Percentiles rank a stretch among this genome's conserved stretches.
phyloP scores from a whole-genome alignment of 2,113 vertebrate genomes.

The Tragulus kanchil region DNA sequence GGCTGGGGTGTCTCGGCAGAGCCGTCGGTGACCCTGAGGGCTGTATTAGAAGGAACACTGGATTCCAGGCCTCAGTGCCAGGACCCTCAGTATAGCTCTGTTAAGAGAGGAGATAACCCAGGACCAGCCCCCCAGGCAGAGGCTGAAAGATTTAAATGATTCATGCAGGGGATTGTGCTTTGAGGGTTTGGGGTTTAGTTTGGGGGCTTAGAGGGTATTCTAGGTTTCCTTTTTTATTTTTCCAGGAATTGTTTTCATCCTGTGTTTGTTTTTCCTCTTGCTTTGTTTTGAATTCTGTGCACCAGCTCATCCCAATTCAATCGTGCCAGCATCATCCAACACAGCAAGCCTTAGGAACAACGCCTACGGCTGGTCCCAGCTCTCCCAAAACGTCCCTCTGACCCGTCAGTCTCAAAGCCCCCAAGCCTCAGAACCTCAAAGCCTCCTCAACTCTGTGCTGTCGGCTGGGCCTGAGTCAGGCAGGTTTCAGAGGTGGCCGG shows the following conservation, averaged over 20 bases:
- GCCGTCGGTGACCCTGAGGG: not conserved
- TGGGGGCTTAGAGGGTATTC: not conserved
- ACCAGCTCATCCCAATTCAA: too few relatives aligned
- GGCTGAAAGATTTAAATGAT: not conserved
- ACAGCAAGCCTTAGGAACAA: not conserved
- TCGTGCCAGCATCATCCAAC: not conserved
- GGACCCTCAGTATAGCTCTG: not conserved
- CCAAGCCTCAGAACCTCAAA: too few relatives aligned
- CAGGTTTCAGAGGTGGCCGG: too few relatives aligned
- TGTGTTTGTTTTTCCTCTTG: not conserved
- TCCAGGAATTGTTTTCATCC: not conserved
- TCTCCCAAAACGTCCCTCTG: not conserved
- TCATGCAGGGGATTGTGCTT: not conserved
- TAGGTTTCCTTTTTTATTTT: not conserved
- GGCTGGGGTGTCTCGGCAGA: not conserved
- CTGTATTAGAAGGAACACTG: not conserved
- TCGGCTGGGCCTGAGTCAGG: not conserved
- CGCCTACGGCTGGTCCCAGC: fast-evolving
- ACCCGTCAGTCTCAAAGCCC: not conserved
- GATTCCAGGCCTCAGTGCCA: not conserved
- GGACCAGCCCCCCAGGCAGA: not conserved
- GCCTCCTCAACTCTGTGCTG: not conserved
- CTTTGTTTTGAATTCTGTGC: too few relatives aligned
- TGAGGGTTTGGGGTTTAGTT: not conserved
- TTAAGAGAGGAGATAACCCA: fast-evolving